These are phyloP conservation scores for Datnioides undecimradiatus DNA, from an alignment of 2,113 vertebrate genomes.

Conservation along the genomic window DNA sequence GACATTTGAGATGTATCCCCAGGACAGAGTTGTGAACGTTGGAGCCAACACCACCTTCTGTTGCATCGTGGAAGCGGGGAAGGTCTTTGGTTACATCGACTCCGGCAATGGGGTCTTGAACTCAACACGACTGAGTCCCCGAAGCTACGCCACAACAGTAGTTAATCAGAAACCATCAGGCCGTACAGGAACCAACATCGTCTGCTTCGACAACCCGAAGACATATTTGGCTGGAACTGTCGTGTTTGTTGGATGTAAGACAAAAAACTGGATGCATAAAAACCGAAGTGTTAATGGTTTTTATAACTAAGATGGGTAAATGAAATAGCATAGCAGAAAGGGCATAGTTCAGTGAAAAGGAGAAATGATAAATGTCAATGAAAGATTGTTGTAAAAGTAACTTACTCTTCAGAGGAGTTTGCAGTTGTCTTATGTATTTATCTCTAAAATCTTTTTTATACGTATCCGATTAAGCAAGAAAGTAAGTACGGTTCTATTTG, in stretches of 20 bases:
- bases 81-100: not conserved
- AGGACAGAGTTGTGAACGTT: constrained; percentile 62
- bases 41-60: constrained; percentile 80
- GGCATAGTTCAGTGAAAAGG: too few species aligned
- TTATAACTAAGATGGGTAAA: not conserved
- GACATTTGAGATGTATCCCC: constrained; percentile 54
- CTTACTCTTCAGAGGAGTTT: too few species aligned
- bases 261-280: not conserved
- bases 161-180: constrained; percentile 33
- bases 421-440: not conserved
- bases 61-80: constrained; percentile 75
- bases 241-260: constrained; percentile 85
- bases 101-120: constrained; percentile 19
- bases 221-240: constrained; percentile 44
- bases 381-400: too few species aligned
- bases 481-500: not conserved
- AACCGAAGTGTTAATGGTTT: not conserved
- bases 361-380: not conserved
- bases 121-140: constrained; percentile 70
- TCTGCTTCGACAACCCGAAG: constrained; percentile 3
- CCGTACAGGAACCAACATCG: constrained; percentile 61
- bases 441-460: not conserved
- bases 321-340: not conserved
- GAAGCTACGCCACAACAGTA: constrained; percentile 68
- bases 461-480: not conserved